Base-by-base conservation (phyloP, 2,888 invertebrate species). In the Julus scanicus region DNA sequence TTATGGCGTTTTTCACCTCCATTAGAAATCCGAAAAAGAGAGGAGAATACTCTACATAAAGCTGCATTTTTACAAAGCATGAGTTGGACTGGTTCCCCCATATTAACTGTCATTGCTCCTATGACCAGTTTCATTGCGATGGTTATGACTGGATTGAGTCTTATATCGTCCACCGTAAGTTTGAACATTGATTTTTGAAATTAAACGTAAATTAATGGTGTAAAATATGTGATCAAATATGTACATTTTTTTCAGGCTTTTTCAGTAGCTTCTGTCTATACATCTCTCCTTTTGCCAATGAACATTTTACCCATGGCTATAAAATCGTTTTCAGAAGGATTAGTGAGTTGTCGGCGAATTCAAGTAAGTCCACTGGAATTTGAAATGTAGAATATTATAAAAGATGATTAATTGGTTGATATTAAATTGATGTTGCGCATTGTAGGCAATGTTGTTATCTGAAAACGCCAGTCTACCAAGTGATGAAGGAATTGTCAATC, bases 111-210 rank as follows among this genome's bases (percentile, higher is more conserved):
- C 17, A 92, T 95, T 85, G 93, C 94, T 0, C 93, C 94, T 17
- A 94, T 94, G 89, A 91, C 94, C 85, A 94, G 94, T 0, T 94
- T 95, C 90, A 91, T 94, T 29, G 93, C 93, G n/a, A 94, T 94
- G 90, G 93, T 94, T 29, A 91, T 92, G 11, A 91, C 93, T 37
- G 94, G 94, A 86, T 92, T 93, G 91, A 93, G 93, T 90, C 93
- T 95, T 29, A 44, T 11, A 2, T 80, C 80, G 2, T 85, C 85
- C 13, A 2, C 11, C 11, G 85, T 44, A 48, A 44, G 39, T 57
- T 86, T 48, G 15, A 1, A 29, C 53, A 86, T 49, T 53, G 71
- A 87, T 80, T 87, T 6, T 29, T 87, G 4, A 2, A 37, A 29
- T 80, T 2, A 85, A 83, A 48, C 48, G 6, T 2, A 2, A 29